Percentiles rank a stretch among this genome's conserved stretches.
Conservation (phyloP, 2,797 vertebrate genomes). For the Coccyzus lansbergi region DNA sequence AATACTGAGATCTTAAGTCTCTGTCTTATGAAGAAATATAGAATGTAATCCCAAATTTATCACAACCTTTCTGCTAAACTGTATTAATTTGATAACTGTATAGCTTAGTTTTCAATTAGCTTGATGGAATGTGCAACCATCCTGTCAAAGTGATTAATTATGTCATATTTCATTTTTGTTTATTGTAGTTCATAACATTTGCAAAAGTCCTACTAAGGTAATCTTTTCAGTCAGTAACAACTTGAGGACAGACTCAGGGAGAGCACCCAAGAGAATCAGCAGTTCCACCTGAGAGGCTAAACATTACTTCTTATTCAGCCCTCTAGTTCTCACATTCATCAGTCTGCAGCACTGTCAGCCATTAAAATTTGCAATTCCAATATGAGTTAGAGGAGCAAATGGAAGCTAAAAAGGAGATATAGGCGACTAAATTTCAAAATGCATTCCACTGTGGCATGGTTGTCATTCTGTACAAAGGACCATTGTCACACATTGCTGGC, state of each 20-base stretch:
- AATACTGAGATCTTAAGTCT: neutral
- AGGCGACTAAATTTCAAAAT: neutral
- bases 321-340: conserved; percentile 12
- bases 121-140: conserved; percentile 35
- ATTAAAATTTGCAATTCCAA: neutral
- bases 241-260: neutral
- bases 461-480: neutral
- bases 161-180: conserved; percentile 36
- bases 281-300: conserved; percentile 5
- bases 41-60: neutral
- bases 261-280: conserved; percentile 5
- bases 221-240: conserved; percentile 36
- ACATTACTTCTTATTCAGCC: neutral
- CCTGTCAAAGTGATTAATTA: conserved; percentile 39
- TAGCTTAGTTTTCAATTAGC: conserved; percentile 32
- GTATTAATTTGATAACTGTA: neutral
- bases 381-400: neutral
- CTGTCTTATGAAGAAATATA: neutral
- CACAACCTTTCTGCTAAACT: neutral
- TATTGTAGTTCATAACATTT: neutral
- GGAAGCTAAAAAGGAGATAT: neutral
- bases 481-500: neutral
- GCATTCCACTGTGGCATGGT: neutral
- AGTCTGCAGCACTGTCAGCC: neutral
- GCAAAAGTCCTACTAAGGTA: neutral